These are phyloP conservation scores for Corynorhinus townsendii DNA, from an alignment of 2,113 vertebrate species.

Conservation along the genomic window DNA sequence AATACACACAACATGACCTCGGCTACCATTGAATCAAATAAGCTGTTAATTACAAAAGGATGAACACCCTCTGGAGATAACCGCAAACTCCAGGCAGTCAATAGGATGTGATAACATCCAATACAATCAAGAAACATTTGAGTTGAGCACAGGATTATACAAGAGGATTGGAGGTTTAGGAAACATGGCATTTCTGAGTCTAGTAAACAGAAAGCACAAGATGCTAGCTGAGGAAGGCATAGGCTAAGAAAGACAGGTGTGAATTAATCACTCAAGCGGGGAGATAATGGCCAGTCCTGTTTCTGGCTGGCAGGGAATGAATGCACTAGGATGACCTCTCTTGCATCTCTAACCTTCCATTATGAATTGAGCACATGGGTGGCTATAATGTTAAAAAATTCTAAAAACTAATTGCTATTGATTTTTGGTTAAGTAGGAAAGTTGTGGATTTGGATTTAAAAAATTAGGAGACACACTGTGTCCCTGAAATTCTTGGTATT, in stretches of 20 bases:
- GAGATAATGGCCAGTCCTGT: constrained; percentile 25
- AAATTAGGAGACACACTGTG: neutral
- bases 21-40: constrained; percentile 69
- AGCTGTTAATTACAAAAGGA: constrained; percentile 76
- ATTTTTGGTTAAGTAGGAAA: neutral
- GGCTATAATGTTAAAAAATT: constrained; percentile 23
- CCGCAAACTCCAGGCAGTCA: constrained; percentile 54
- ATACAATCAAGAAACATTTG: constrained; percentile 74
- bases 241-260: constrained; percentile 54
- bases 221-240: constrained; percentile 49
- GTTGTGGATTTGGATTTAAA: neutral
- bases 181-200: constrained; percentile 72
- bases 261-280: constrained; percentile 60
- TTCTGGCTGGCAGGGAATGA: neutral
- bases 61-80: constrained; percentile 67
- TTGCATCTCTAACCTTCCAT: constrained; percentile 1
- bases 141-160: constrained; percentile 71
- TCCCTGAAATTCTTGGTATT: neutral
- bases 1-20: constrained; percentile 66
- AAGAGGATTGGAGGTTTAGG: constrained; percentile 68
- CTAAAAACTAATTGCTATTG: constrained; percentile 18
- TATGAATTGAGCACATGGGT: neutral
- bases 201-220: constrained; percentile 66
- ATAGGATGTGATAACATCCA: constrained; percentile 75
- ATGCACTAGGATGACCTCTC: constrained; percentile 5